Conservation (phyloP, 2,113 vertebrate genomes). For the Catagonus wagneri region DNA sequence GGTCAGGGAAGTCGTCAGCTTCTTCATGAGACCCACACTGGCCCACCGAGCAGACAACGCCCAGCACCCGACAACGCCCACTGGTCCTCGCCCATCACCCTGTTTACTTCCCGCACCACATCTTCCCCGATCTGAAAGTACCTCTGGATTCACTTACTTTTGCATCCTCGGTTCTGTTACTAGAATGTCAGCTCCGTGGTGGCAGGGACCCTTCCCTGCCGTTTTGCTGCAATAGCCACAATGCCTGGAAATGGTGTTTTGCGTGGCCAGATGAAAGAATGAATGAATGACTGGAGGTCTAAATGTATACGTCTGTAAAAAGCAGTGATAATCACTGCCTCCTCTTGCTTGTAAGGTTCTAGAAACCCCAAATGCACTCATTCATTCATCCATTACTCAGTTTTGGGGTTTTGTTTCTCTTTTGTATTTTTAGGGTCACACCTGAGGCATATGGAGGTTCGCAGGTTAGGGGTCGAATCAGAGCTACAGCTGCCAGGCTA, state of each 20-base stretch:
- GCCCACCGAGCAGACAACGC: not conserved
- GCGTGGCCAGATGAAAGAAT: not conserved
- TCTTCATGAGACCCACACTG: not conserved
- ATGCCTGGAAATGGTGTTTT: not conserved
- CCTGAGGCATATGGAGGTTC: no score
- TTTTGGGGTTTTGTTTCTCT: no score
- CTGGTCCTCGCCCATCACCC: rapidly evolving
- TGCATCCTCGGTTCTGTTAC: not conserved
- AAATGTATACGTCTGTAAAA: not conserved
- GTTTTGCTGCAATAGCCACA: not conserved
- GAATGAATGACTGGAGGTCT: not conserved
- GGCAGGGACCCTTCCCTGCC: not conserved
- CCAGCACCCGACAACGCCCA: not conserved
- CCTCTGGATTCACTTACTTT: not conserved
- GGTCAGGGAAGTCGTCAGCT: not conserved
- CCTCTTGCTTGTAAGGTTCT: not conserved
- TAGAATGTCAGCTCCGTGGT: not conserved
- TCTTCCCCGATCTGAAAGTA: not conserved
- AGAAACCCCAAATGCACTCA: not conserved
- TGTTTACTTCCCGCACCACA: rapidly evolving
- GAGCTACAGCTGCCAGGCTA: no score
- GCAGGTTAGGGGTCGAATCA: no score
- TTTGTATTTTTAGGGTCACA: no score
- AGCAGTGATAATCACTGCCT: not conserved
- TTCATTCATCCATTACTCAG: not conserved